Conservation (phyloP, 2,888 invertebrate genomes). For the Hetaerina titia region DNA sequence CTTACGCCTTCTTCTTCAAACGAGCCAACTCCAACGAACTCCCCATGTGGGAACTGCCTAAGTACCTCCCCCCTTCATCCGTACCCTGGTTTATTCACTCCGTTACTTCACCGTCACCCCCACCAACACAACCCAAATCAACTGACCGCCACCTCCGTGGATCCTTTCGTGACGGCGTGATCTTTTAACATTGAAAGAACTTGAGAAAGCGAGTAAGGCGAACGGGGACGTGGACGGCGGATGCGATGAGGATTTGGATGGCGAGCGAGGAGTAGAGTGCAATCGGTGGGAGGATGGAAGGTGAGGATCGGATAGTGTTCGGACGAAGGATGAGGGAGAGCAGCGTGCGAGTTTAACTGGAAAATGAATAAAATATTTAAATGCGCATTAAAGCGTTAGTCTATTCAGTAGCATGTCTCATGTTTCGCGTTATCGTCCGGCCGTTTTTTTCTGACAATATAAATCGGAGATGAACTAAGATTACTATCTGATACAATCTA, state of each 20-base stretch:
- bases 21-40: background rate
- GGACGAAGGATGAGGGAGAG: background rate
- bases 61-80: background rate
- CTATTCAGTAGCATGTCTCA: background rate
- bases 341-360: background rate
- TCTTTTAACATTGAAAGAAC: background rate
- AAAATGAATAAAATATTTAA: background rate
- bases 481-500: background rate
- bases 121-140: background rate
- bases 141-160: background rate
- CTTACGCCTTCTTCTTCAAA: background rate
- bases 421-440: background rate
- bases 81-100: background rate
- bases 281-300: too few relatives aligned
- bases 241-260: too few relatives aligned
- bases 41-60: too few relatives aligned
- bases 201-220: background rate
- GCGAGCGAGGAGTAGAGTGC: too few relatives aligned
- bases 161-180: background rate
- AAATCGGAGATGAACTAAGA: background rate
- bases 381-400: background rate
- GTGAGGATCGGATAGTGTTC: too few relatives aligned
- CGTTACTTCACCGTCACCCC: background rate
- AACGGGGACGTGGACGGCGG: background rate
- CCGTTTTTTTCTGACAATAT: background rate